Conservation (phyloP, 1,140 invertebrate genomes). For the Mesaphorura yosii region DNA sequence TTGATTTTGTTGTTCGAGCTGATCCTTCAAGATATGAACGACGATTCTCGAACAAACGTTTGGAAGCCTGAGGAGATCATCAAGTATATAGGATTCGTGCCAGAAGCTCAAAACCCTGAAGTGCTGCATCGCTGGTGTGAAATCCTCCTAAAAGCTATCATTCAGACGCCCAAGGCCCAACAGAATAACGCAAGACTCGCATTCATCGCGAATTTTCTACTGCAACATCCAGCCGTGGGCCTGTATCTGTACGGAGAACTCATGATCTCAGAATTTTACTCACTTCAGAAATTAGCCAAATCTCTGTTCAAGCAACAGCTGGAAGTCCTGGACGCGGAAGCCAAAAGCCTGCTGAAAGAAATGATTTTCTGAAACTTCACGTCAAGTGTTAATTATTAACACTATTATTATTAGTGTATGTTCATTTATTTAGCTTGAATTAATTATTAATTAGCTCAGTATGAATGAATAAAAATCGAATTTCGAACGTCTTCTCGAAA, state of each 20-base stretch:
- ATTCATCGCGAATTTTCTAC: conserved; percentile 33
- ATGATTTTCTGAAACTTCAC: conserved; percentile 17
- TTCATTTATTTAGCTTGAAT: too few species aligned
- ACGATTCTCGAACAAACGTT: conserved; percentile 26
- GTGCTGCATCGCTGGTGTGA: conserved; percentile 39
- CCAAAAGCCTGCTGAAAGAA: conserved; percentile 2
- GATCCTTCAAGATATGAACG: conserved; percentile 20
- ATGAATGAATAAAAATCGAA: too few species aligned
- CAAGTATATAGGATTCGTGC: conserved; percentile 10
- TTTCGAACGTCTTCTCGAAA: too few species aligned
- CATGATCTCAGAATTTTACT: conserved; percentile 29
- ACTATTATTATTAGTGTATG: too few species aligned
- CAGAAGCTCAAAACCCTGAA: conserved; percentile 31
- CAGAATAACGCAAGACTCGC: too few species aligned
- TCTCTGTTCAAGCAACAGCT: conserved; percentile 11
- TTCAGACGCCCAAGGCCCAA: too few species aligned
- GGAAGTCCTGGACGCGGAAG: conserved; percentile 20
- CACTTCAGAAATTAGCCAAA: conserved; percentile 23
- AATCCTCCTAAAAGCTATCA: conserved; percentile 36
- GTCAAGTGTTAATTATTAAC: too few species aligned
- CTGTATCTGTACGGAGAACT: conserved; percentile 35
- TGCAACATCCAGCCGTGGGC: conserved; percentile 34
- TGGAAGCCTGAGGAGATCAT: conserved; percentile 28
- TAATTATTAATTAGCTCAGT: too few species aligned
- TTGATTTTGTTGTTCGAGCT: conserved; percentile 19